Evolutionary conservation across 2,797 vertebrate species (phyloP).

Genomic region (Monodelphis domestica): DNA sequence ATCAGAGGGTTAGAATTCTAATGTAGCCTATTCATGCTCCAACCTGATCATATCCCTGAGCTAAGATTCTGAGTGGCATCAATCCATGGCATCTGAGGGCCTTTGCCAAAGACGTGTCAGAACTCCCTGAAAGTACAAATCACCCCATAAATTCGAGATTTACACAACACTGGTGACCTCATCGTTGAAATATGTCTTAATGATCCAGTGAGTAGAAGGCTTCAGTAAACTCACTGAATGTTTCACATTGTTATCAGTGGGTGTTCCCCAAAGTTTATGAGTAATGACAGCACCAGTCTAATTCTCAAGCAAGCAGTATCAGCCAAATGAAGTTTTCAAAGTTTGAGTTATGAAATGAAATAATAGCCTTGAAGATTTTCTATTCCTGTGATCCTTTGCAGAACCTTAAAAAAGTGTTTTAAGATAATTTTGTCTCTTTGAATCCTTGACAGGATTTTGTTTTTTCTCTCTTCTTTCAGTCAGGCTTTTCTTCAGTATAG

Average conservation of each 20-base stretch:
- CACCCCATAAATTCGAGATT: slow-evolving; percentile 80
- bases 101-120: slow-evolving; percentile 84
- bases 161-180: slow-evolving; percentile 80
- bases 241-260: slow-evolving; percentile 81
- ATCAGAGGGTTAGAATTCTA: slow-evolving; percentile 79
- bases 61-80: slow-evolving; percentile 82
- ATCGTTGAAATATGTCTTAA: slow-evolving; percentile 79
- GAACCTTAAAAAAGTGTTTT: slow-evolving; percentile 5
- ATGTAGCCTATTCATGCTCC: slow-evolving; percentile 78
- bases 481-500: background rate
- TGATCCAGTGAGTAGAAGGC: slow-evolving; percentile 78
- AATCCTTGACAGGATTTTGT: slow-evolving; percentile 16
- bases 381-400: background rate
- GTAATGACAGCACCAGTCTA: slow-evolving; percentile 76
- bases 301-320: slow-evolving; percentile 72
- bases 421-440: slow-evolving; percentile 3
- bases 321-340: slow-evolving; percentile 68
- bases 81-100: slow-evolving; percentile 77
- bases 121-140: slow-evolving; percentile 80
- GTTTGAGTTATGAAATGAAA: slow-evolving; percentile 69
- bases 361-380: slow-evolving; percentile 51
- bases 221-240: slow-evolving; percentile 79
- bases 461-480: background rate
- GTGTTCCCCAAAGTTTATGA: slow-evolving; percentile 75
- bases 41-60: slow-evolving; percentile 83